phyloP scores from a whole-genome alignment of 2,888 invertebrate species.

The Philereme vetulata region DNA sequence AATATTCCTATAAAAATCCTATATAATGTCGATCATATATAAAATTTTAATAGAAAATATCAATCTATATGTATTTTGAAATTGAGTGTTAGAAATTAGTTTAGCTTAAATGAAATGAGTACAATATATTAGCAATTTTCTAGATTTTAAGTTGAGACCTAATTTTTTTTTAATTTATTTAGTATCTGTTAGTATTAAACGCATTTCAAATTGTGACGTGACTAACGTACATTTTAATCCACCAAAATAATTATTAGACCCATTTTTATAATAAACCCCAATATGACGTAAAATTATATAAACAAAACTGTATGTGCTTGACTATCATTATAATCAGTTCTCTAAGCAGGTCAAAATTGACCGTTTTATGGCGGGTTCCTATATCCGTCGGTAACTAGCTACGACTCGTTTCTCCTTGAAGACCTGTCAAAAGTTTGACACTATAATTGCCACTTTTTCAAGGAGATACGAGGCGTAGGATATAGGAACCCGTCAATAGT shows the following conservation, averaged over 20 bases:
- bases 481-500: too few species aligned
- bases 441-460: too few species aligned
- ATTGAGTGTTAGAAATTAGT: constrained; percentile 35
- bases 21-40: constrained; percentile 6
- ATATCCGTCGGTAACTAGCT: too few species aligned
- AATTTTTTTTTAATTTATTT: constrained; percentile 56
- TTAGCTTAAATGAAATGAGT: constrained; percentile 62
- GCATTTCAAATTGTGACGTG: constrained; percentile 31
- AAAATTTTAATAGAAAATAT: background rate
- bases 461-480: too few species aligned
- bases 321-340: constrained; percentile 10
- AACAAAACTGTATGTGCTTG: constrained; percentile 11
- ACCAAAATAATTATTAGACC: constrained; percentile 2
- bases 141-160: constrained; percentile 56
- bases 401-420: too few species aligned
- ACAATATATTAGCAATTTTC: constrained; percentile 68
- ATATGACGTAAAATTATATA: constrained; percentile 7
- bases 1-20: constrained; percentile 5
- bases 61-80: background rate
- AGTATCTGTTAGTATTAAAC: constrained; percentile 39
- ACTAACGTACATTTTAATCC: background rate
- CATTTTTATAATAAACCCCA: background rate
- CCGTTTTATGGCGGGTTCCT: too few species aligned
- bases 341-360: constrained; percentile 36
- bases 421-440: too few species aligned